Base-by-base conservation (phyloP, 2,888 invertebrate genomes). In the Thereva nobilitata region DNA sequence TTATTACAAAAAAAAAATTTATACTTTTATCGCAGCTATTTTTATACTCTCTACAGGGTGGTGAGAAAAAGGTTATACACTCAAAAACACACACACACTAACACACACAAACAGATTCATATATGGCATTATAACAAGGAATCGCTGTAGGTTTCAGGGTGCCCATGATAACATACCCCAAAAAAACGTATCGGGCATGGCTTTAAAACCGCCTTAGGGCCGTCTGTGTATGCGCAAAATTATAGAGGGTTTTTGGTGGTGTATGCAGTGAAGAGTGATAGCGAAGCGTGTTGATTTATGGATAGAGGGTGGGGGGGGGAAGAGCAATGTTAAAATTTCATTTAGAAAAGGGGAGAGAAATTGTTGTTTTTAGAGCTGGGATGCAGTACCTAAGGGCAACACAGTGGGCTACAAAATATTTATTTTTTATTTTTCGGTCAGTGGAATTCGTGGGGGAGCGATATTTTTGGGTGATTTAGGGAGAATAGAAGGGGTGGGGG, bases 251-350 rank as follows among this genome's bases (percentile, higher is more conserved):
- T 23, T 23, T 23, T 23, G 23, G 12, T 12, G 23, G 53, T 38
- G 54, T 54, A 54, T 64, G 67, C 65, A 52, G 65, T 52, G 65
- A 37, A 67, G 61, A 64, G 59, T 68, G 54, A 65, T 61, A 65
- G 52, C 64, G 64, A 52, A 63, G 54, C 61, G 57, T 67, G 69
- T 63, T 69, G 69, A 69, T 67, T 69, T 69, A 69, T 67, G 52
- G 56, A 61, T 64, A 59, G 40, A 49, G 65, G 38, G 6, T 40
- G 23, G 2, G 23, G 65, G 38, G 6, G 49, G 23, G 2, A 2
- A 23, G 23, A 35, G 50, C 34, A 55, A 55, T 40, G 59, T 67
- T 55, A 53, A 64, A 57, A 54, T 54, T 61, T 64, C 55, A 55
- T 68, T 64, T 65, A 37, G 45, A 10, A 45, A 9, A 23, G 23